Base-by-base conservation (phyloP, 2,888 invertebrate genomes). In the Sesia bembeciformis region DNA sequence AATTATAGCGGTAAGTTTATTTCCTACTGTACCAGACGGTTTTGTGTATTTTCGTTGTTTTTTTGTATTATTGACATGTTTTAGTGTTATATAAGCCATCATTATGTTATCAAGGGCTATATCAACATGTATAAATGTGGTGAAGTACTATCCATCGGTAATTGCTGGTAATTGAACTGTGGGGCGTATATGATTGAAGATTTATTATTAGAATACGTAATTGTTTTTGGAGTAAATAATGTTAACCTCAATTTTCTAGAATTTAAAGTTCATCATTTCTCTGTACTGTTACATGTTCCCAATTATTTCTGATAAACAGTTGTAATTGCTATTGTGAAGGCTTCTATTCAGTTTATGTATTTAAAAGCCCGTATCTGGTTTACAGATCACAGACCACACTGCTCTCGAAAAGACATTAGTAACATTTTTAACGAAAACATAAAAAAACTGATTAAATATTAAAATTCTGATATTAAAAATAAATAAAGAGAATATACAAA, bases 21-120 rank as follows among this genome's bases (percentile, higher is more conserved):
- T 8, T 23, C 23, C 23, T 46, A 23, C 7, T 8, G n/a, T 8
- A 7, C 41, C 5, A 41, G 41, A 6, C 7, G 7, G 5, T 46
- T 46, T 46, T 8, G n/a, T 23, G 23, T 23, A 23, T 8, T 46
- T 46, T 46, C 5, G 8, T 8, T n/a, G n/a, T 23, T 8, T n/a
- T n/a, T 75, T 70, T 73, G 73, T 63, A 67, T 63, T 71, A 65
- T 68, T 77, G 75, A 66, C 72, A 72, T 67, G 64, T 63, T 65
- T 65, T 64, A 56, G 62, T 67, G 70, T 82, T 84, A 81, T 77
- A 65, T 84, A 84, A 81, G 72, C 62, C 58, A 78, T 60, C 63
- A 84, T 81, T 79, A 59, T 79, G 66, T 65, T 81, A 61, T 57
- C 81, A 59, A 70, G 71, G 58, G 67, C 76, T 57, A 68, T 76